These are phyloP conservation scores for Apis dorsata DNA, from an alignment of 1,140 invertebrate species.

Conservation along the genomic window DNA sequence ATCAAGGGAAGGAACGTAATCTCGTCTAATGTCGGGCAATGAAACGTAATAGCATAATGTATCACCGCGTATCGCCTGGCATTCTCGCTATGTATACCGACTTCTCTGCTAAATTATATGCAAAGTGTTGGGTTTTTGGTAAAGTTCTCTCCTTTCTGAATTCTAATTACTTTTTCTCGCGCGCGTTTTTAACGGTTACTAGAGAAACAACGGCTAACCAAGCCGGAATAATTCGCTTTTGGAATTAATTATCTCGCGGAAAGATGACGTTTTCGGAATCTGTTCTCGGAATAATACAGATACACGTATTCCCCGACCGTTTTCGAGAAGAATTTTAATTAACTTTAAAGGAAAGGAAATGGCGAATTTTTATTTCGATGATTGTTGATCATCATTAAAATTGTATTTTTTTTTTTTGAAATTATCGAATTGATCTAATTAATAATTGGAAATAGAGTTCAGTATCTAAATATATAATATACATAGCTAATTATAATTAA, in stretches of 20 bases:
- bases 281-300: neutral
- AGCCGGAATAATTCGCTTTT: neutral
- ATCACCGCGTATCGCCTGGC: constrained; percentile 52
- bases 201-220: neutral
- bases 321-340: neutral
- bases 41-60: constrained; percentile 62
- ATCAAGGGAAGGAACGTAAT: constrained; percentile 59
- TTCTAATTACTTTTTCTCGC: constrained; percentile 10
- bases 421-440: too few species aligned
- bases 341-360: neutral
- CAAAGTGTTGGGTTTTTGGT: constrained; percentile 8
- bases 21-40: constrained; percentile 65
- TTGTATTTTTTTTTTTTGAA: too few species aligned
- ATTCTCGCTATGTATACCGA: neutral
- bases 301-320: neutral
- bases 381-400: too few species aligned
- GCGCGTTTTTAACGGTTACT: too few species aligned
- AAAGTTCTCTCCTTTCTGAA: neutral
- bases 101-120: constrained; percentile 24
- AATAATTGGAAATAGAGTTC: too few species aligned
- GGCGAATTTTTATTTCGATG: too few species aligned
- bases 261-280: constrained; percentile 1
- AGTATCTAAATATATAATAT: too few species aligned
- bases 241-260: constrained; percentile 10
- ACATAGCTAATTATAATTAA: too few species aligned